Conservation (phyloP, 2,888 invertebrate species). For the Orchestes rusci region DNA sequence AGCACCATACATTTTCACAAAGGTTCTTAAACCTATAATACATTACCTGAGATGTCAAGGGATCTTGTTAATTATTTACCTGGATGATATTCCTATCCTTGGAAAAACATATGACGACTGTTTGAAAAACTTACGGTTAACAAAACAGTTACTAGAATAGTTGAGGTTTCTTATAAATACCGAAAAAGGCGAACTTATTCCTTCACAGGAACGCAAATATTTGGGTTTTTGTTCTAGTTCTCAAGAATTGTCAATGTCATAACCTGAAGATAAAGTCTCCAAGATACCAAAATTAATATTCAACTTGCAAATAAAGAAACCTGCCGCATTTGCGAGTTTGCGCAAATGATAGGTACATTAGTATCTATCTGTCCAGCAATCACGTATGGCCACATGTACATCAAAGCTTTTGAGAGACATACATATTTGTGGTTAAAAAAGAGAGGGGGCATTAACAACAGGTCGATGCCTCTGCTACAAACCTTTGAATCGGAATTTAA, state of each 20-base stretch:
- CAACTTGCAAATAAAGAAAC: neutral
- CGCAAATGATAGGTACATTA: neutral
- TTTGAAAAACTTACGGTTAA: neutral
- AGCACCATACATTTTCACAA: neutral
- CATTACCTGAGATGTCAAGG: neutral
- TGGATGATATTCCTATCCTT: neutral
- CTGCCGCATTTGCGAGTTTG: neutral
- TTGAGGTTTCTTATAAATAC: too few species aligned
- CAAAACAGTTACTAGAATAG: too few species aligned
- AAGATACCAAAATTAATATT: neutral
- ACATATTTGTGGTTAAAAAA: too few species aligned
- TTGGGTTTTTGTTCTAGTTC: neutral
- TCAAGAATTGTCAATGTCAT: neutral
- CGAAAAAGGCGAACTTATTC: too few species aligned
- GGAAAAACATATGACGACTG: neutral
- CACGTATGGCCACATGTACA: neutral
- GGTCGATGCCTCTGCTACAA: too few species aligned
- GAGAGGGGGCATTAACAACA: too few species aligned
- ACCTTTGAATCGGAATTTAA: too few species aligned
- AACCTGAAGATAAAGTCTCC: neutral
- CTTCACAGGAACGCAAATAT: neutral
- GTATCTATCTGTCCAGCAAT: neutral
- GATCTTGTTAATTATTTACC: neutral
- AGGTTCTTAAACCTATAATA: neutral
- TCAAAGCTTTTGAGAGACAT: too few species aligned